Base-by-base conservation (phyloP, 2,888 invertebrate genomes). In the Acronicta leporina region DNA sequence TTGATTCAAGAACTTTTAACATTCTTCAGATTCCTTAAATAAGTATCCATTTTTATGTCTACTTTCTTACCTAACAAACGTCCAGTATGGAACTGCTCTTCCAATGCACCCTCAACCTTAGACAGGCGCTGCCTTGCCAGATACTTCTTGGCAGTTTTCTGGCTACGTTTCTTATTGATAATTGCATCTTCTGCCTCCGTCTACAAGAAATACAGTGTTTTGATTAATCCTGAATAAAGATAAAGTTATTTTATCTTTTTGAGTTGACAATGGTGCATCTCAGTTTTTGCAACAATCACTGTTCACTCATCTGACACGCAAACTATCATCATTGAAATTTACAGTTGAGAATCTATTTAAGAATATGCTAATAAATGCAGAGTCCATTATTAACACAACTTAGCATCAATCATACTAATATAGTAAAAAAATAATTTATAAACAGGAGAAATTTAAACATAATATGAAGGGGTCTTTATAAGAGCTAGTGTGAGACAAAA, bases 31-130 rank as follows among this genome's bases (percentile, higher is more conserved):
- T 33, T 11, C 10, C 10, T 20, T n/a, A 46, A 49, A 16, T 16
- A 10, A 10, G 9, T 10, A 2, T 30, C 8, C 6, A 11, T 10
- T 40, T 5, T 9, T 5, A 14, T 45, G 14, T 30, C 11, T 33
- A 14, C 0, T 33, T 35, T 47, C 46, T 91, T 92, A 99, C 99
- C 99, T 87, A 99, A 95, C 81, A 99, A 95, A 91, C 99, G 97
- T 83, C 99, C 99, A 84, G 99, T 98, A 82, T 97, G 96, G 95
- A 99, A 99, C 92, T 99, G 99, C 91, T 99, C 99, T 91, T 99
- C 98, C 64, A 99, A 92, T 50, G 97, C 97, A 72, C 96, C 96
- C 87, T 99, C 99, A 72, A 99, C 99, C 94, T 99, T 99, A 63
- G 98, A 97, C 55, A 96, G 96, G 91, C 98, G 97, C 92, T 99